Base-by-base conservation (phyloP, 2,888 invertebrate genomes). In the Opisthograptis luteolata region DNA sequence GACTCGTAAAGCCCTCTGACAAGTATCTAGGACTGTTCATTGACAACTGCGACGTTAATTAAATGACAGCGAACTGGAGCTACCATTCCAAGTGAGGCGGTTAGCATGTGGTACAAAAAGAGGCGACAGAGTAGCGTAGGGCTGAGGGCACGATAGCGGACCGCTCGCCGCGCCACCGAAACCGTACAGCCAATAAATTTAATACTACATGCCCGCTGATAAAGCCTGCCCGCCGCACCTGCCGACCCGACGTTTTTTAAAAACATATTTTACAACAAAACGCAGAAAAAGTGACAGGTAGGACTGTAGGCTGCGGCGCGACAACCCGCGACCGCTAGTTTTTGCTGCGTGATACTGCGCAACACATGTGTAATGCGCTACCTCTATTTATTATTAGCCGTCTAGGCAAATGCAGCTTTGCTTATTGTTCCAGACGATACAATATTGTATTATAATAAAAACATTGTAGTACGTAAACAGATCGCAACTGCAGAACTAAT, bases 91-190 rank as follows among this genome's bases (percentile, higher is more conserved):
- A 36, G 10, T 7, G 15, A 39, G 34, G 7, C 39, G 12, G 14
- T 17, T n/a, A 43, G 17, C 31, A 27, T 19, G 40, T 27, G 28
- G 32, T 10, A 43, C 41, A 58, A 62, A 37, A 37, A 28, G 51
- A 55, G 35, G 31, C 20, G 36, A 37, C 39, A 3, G 28, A 10
- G 27, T 15, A 35, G 45, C 41, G 41, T 30, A 37, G 43, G 45
- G 47, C 48, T 24, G 55, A 64, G 40, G 42, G 46, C 47, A 28
- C 55, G 64, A 49, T 40, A 60, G 62, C 60, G 63, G 59, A 79
- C 82, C 82, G 81, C 82, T 81, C 78, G 81, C 80, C 78, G 81
- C 79, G 81, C 79, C 73, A 66, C 77, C 81, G 69, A 75, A 72
- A 73, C 77, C 76, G 76, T 66, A 67, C 71, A 67, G 69, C 68